Percentiles rank a stretch among this genome's conserved stretches.
Conservation (phyloP, 1,140 invertebrate species). For the Dryas iulia region DNA sequence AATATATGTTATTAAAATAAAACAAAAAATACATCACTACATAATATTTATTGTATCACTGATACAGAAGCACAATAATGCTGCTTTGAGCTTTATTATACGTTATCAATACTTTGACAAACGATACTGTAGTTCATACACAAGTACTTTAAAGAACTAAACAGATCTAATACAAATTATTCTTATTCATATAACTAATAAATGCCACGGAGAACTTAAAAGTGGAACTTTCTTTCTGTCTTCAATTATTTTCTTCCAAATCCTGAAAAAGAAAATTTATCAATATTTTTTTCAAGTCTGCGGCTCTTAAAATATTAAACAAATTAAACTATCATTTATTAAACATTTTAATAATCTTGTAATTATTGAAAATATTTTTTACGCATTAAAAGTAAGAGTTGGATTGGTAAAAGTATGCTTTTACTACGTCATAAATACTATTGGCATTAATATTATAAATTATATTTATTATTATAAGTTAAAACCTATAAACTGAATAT, state of each 20-base stretch:
- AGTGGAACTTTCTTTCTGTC: too few relatives aligned
- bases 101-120: constrained; percentile 5
- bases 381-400: too few relatives aligned
- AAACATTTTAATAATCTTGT: too few relatives aligned
- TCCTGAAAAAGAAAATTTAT: background rate
- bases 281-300: too few relatives aligned
- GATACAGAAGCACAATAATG: constrained; percentile 29
- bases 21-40: background rate
- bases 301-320: too few relatives aligned
- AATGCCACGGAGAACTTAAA: background rate
- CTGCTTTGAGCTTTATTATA: constrained; percentile 1
- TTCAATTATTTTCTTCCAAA: constrained; percentile 9
- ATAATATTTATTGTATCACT: constrained; percentile 21
- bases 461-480: too few relatives aligned
- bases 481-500: too few relatives aligned
- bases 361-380: too few relatives aligned
- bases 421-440: too few relatives aligned
- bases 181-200: constrained; percentile 9
- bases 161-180: constrained; percentile 9
- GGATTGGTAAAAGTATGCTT: too few relatives aligned
- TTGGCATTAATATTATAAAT: too few relatives aligned
- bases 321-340: too few relatives aligned
- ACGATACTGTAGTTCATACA: background rate
- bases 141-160: constrained; percentile 1
- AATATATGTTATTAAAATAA: background rate